These are phyloP conservation scores for Xiphias gladius DNA, from an alignment of 2,113 vertebrate genomes.

Conservation along the genomic window DNA sequence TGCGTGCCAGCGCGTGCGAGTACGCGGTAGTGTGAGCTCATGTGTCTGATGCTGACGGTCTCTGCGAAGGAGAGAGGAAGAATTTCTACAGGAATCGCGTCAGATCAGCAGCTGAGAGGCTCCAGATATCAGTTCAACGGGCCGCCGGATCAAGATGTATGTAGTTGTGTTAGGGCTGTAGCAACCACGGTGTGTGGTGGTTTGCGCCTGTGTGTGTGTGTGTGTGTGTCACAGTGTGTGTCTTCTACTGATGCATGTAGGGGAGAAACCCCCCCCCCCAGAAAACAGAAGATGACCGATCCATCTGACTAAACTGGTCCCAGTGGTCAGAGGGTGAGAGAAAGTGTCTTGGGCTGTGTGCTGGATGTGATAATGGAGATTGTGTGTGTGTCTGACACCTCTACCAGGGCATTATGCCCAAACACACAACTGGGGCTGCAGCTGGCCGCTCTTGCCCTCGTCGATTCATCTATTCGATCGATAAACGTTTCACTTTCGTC, in stretches of 20 bases:
- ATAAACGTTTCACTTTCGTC: not conserved
- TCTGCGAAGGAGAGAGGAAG: slow-evolving; percentile 51
- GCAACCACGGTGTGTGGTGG: not conserved
- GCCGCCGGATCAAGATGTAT: not conserved
- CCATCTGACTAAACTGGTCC: not conserved
- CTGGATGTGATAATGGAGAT: not conserved
- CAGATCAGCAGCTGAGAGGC: slow-evolving; percentile 36
- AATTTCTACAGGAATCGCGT: slow-evolving; percentile 46
- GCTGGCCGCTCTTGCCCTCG: slow-evolving; percentile 1
- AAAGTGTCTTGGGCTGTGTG: slow-evolving; percentile 5
- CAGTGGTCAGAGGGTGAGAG: slow-evolving; percentile 19
- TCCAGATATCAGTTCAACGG: slow-evolving; percentile 17
- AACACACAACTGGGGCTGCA: slow-evolving; percentile 16
- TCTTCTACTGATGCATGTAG: no score
- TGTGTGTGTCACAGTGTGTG: not conserved
- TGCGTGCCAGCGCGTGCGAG: not conserved
- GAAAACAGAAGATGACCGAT: not conserved
- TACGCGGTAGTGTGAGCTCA: not conserved
- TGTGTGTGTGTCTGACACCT: slow-evolving; percentile 7
- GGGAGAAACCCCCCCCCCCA: no score
- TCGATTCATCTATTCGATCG: not conserved
- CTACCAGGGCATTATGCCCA: not conserved
- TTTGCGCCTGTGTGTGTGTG: slow-evolving; percentile 16
- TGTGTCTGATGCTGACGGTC: slow-evolving; percentile 55
- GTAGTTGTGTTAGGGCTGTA: not conserved